phyloP scores from a whole-genome alignment of 2,888 invertebrate species.

The Luperina nickerlii region DNA sequence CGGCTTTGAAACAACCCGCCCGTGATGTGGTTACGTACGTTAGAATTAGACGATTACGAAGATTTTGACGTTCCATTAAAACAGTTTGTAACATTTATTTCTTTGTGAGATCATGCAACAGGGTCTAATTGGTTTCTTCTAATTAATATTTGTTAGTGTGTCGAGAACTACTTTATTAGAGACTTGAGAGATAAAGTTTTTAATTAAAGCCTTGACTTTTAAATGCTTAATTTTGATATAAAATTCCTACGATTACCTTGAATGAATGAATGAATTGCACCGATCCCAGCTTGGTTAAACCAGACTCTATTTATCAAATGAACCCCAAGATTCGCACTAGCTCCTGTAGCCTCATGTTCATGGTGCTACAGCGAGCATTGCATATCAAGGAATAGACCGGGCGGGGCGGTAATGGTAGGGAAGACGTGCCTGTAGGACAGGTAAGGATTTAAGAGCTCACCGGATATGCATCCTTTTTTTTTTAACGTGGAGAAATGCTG shows the following conservation, averaged over 20 bases:
- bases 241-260: not conserved
- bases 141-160: not conserved
- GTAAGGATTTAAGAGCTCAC: too few relatives aligned
- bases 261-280: too few relatives aligned
- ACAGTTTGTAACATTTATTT: not conserved
- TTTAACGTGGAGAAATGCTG: too few relatives aligned
- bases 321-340: too few relatives aligned
- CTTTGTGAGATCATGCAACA: not conserved
- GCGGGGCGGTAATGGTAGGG: too few relatives aligned
- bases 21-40: not conserved
- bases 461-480: too few relatives aligned
- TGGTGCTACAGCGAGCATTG: too few relatives aligned
- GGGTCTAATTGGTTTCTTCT: not conserved
- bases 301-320: too few relatives aligned
- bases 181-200: not conserved
- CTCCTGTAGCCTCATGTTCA: too few relatives aligned
- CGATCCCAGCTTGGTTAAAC: too few relatives aligned
- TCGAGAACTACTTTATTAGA: not conserved
- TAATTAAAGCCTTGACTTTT: conserved; percentile 5
- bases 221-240: not conserved
- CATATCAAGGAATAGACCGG: too few relatives aligned
- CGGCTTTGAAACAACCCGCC: conserved; percentile 2
- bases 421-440: too few relatives aligned
- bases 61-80: not conserved
- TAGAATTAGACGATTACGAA: not conserved